Evolutionary conservation across 1,140 invertebrate genomes (phyloP), one percentile per base, ranked within the genome.

Genomic region (Lepidotrigona ventralis): DNA sequence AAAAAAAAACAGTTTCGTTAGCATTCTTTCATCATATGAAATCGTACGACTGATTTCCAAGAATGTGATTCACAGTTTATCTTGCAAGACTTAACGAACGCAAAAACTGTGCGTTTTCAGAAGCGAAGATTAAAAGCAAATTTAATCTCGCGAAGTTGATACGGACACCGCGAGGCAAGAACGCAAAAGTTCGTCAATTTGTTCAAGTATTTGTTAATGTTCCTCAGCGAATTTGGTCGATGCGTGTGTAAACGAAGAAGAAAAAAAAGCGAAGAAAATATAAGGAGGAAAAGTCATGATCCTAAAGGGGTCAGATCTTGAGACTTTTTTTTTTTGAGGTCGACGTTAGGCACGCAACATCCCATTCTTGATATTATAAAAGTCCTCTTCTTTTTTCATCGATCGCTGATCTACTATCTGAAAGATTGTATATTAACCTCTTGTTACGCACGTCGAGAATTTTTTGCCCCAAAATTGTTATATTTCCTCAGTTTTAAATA

Each of bases 171-270:
- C 33, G 33, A 71, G 14, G 23, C 2, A 2, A 4, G 4, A 17
- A 39, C 8, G 19, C 39, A 4, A 4, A 64, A 76, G 51, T 63
- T 39, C 29, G 21, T 15, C 21, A 21, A 39, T 64, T 76, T 15
- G n/a, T 64, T 64, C 26, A 17, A 21, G 60, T 33, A 33, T 33
- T 33, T 33, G 33, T 33, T 33, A 33, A 2, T 1, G 33, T 33
- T 80, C 64, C 56, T 80, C 73, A 80, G 46, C 56, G 1, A 3
- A 56, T 60, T 64, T 80, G 29, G 3, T 63, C 12, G 29, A 75
- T 70, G 33, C 23, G 9, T 4, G 17, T 19, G 46, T 72, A 80
- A 72, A 9, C n/a, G 72, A 71, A 56, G 23, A 51, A 63, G 46
- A 72, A 19, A 71, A 33, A n/a, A 53, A 46, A 23, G 33, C 33